These are phyloP conservation scores for Hirudo medicinalis DNA, from an alignment of 1,140 invertebrate species.

Conservation along the genomic window DNA sequence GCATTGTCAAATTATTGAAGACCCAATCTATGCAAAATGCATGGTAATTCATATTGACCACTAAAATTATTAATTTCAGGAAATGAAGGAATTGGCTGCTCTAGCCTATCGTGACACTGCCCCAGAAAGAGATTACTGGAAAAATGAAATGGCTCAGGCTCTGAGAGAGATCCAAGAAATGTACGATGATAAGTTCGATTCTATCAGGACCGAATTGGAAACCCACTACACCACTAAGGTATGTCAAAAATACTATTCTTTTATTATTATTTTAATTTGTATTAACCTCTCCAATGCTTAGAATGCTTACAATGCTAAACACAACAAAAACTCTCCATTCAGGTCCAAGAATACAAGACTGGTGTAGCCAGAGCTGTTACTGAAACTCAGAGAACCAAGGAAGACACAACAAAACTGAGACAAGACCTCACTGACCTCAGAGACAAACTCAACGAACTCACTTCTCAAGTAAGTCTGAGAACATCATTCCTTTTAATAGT, in stretches of 20 bases:
- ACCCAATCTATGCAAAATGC: neutral
- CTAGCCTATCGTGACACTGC: conserved; percentile 15
- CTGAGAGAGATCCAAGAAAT: conserved; percentile 18
- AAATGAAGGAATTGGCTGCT: conserved; percentile 23
- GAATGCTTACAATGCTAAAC: no score
- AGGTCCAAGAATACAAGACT: conserved; percentile 37
- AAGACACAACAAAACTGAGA: conserved; percentile 37
- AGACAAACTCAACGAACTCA: conserved; percentile 31
- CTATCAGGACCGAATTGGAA: conserved; percentile 31
- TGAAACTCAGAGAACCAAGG: conserved; percentile 33
- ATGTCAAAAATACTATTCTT: neutral
- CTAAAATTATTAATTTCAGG: neutral
- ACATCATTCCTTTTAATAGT: no score
- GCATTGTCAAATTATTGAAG: neutral
- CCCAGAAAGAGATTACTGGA: conserved; percentile 16
- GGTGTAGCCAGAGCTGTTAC: conserved; percentile 34
- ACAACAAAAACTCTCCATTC: neutral
- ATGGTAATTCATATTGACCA: neutral
- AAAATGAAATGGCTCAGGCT: conserved; percentile 15
- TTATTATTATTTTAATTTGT: neutral
- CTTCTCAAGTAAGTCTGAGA: neutral
- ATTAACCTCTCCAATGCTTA: neutral
- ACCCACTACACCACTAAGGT: conserved; percentile 20
- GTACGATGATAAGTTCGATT: conserved; percentile 21
- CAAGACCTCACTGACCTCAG: conserved; percentile 33